Evolutionary conservation across 2,797 vertebrate genomes (phyloP).

Genomic region (Morus bassanus): DNA sequence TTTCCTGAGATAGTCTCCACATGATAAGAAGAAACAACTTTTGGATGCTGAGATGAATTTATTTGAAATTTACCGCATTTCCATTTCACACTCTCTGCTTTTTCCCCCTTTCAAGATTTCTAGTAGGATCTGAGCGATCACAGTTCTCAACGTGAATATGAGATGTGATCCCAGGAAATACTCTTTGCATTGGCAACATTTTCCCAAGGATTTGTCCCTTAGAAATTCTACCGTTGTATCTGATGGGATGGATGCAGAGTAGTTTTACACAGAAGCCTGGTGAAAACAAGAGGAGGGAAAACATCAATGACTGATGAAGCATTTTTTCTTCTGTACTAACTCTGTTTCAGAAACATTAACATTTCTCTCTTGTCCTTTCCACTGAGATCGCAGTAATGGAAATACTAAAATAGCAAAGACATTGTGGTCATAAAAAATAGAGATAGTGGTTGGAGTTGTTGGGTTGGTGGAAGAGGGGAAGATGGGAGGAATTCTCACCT

Average conservation of each 20-base stretch:
- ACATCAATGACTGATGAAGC: background rate
- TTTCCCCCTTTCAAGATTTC: conserved; percentile 35
- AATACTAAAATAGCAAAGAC: background rate
- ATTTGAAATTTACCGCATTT: conserved; percentile 5
- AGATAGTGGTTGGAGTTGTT: background rate
- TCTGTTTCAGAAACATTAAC: background rate
- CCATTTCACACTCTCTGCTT: background rate
- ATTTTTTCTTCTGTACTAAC: background rate
- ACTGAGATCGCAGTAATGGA: background rate
- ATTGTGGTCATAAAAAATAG: background rate
- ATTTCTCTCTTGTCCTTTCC: background rate
- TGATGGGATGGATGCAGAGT: conserved; percentile 79
- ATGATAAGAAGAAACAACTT: background rate
- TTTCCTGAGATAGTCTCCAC: background rate
- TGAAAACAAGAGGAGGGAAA: background rate
- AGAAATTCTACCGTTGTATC: conserved; percentile 67
- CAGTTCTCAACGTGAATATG: conserved; percentile 85
- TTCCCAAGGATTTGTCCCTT: conserved; percentile 78
- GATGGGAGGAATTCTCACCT: background rate
- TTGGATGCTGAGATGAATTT: conserved; percentile 55
- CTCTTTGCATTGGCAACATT: conserved; percentile 79
- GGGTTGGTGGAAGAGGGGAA: background rate
- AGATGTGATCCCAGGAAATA: conserved; percentile 80
- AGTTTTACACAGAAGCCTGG: conserved; percentile 82
- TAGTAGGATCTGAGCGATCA: conserved; percentile 73